phyloP scores from a whole-genome alignment of 2,113 vertebrate genomes.

The Lagopus muta region DNA sequence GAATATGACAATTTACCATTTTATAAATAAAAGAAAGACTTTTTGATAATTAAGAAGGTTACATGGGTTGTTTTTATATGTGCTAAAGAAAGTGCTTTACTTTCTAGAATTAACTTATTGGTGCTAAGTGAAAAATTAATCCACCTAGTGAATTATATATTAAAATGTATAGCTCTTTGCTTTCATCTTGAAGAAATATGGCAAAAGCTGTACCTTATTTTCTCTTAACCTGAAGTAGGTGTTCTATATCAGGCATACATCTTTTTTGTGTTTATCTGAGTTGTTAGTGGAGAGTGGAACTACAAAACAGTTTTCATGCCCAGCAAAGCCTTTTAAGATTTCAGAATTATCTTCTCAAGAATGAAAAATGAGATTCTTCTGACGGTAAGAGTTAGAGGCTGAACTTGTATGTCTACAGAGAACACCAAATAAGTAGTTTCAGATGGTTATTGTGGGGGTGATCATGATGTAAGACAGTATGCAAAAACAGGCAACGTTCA shows the following conservation, averaged over 20 bases:
- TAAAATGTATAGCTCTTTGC: neutral
- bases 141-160: neutral
- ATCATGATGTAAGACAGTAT: neutral
- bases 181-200: neutral
- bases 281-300: neutral
- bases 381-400: neutral
- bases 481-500: neutral
- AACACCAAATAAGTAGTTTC: neutral
- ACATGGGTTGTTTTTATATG: neutral
- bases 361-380: neutral
- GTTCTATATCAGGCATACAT: neutral
- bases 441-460: neutral
- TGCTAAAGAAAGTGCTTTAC: neutral
- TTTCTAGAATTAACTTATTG: neutral
- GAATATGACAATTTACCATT: neutral
- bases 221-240: neutral
- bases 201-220: neutral
- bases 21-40: constrained; percentile 41
- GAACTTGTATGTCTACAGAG: neutral
- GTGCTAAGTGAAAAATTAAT: neutral
- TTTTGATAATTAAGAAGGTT: neutral
- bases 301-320: neutral
- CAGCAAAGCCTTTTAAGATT: neutral
- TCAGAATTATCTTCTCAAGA: neutral
- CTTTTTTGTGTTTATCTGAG: neutral